phyloP scores from a whole-genome alignment of 2,888 invertebrate genomes.

The Theretra japonica region DNA sequence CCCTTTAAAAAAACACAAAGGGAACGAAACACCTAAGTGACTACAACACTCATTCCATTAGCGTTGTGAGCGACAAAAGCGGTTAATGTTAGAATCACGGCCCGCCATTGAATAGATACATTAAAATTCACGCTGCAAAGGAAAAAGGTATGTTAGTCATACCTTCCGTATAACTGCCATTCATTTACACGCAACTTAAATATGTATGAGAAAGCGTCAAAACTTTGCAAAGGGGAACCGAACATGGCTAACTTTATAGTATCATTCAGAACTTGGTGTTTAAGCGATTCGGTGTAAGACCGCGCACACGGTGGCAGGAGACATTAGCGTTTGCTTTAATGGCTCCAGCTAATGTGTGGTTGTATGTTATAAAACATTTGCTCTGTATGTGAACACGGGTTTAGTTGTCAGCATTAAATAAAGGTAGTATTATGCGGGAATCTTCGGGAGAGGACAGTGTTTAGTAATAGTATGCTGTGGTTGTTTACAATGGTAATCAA shows the following conservation, averaged over 20 bases:
- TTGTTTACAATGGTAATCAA: no score
- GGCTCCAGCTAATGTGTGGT: conserved; percentile 19
- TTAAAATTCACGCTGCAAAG: conserved; percentile 47
- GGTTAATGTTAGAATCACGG: not conserved
- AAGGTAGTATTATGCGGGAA: no score
- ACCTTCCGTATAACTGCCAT: conserved; percentile 50
- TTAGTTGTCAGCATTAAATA: not conserved
- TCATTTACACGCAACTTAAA: conserved; percentile 59
- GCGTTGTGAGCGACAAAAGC: conserved; percentile 33
- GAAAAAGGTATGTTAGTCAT: conserved; percentile 44
- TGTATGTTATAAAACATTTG: conserved; percentile 2
- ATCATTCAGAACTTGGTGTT: conserved; percentile 54
- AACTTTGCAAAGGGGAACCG: conserved; percentile 54
- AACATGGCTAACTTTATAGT: conserved; percentile 60
- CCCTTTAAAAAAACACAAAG: conserved; percentile 38
- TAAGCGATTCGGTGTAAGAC: conserved; percentile 48
- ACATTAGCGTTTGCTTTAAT: conserved; percentile 22
- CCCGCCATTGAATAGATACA: not conserved
- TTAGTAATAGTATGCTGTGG: no score
- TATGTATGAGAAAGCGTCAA: conserved; percentile 67
- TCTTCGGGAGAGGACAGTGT: no score
- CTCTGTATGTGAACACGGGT: not conserved
- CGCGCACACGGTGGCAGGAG: conserved; percentile 24
- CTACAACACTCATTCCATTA: conserved; percentile 8
- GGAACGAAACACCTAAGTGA: conserved; percentile 22